Base-by-base conservation (phyloP, 2,113 vertebrate species). In the Blennius ocellaris region DNA sequence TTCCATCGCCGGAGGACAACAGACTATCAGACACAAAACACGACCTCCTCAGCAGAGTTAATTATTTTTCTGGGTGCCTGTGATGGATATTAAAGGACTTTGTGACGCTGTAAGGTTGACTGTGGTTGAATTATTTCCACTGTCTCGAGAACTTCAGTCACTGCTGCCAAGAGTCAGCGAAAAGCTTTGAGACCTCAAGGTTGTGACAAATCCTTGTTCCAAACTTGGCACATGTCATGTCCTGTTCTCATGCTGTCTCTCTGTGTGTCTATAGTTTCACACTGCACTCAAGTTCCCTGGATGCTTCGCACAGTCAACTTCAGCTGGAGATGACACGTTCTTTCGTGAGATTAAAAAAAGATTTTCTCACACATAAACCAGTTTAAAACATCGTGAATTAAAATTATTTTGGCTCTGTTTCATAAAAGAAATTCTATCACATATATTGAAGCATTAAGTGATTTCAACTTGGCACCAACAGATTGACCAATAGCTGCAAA, bases 61-160 rank as follows among this genome's bases (percentile, higher is more conserved):
- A 72, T 72, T 52, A 63, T 44, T 69, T 47, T 70, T 63, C 5
- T 39, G 43, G 15, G 37, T 49, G 12, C 16, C 6, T 52, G 30
- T n/a, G 52, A 64, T 56, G 51, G 63, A 52, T 58, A 62, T 66
- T 59, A 47, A 80, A 49, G 36, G 41, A 66, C 61, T 61, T 71
- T 45, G 48, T 38, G 16, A 61, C 48, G 40, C 58, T 69, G 37
- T 21, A 21, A 21, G 40, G 21, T 54, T 69, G 8, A 72, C 37
- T 56, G n/a, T 51, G 11, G 36, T 15, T 14, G 43, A 61, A 56
- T 60, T 41, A 21, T 45, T 73, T 72, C 30, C 44, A 7, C 50
- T 43, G 9, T 15, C 60, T 60, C 30, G 36, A 15, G 14, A 4
- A 3, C 6, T 54, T 6, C 2, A 57, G 56, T 57, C 12, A 68